phyloP scores from a whole-genome alignment of 2,113 vertebrate genomes.

The Datnioides undecimradiatus region DNA sequence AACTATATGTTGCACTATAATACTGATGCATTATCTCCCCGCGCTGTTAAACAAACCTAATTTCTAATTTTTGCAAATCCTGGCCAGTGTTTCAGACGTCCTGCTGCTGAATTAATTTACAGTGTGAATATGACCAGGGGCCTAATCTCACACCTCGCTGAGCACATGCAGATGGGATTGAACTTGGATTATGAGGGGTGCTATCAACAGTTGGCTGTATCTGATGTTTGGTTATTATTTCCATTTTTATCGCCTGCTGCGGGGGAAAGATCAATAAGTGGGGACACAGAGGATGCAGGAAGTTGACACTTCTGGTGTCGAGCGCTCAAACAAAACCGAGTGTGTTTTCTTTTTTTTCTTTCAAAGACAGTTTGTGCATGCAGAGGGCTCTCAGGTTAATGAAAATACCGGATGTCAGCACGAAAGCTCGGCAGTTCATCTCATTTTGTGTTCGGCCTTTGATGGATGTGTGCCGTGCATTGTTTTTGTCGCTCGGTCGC shows the following conservation, averaged over 20 bases:
- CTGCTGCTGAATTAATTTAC: slow-evolving; percentile 17
- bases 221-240: slow-evolving; percentile 56
- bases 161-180: slow-evolving; percentile 50
- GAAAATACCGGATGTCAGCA: slow-evolving; percentile 28
- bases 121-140: slow-evolving; percentile 41
- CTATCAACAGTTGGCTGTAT: slow-evolving; percentile 42
- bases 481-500: not conserved
- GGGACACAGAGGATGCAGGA: not conserved
- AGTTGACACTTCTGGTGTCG: slow-evolving; percentile 17
- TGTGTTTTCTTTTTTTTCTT: not conserved
- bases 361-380: slow-evolving; percentile 3
- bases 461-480: slow-evolving; percentile 22
- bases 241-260: slow-evolving; percentile 34
- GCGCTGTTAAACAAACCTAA: not conserved
- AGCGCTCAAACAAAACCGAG: slow-evolving; percentile 25
- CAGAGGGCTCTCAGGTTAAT: slow-evolving; percentile 34
- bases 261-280: slow-evolving; percentile 39
- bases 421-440: slow-evolving; percentile 9
- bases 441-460: not conserved
- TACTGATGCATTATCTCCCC: slow-evolving; percentile 6
- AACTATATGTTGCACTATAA: not conserved
- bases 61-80: slow-evolving; percentile 33
- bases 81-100: slow-evolving; percentile 17
- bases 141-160: slow-evolving; percentile 64
- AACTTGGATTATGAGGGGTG: slow-evolving; percentile 8